phyloP scores from a whole-genome alignment of 2,888 invertebrate genomes.

The Aporophyla lueneburgensis region DNA sequence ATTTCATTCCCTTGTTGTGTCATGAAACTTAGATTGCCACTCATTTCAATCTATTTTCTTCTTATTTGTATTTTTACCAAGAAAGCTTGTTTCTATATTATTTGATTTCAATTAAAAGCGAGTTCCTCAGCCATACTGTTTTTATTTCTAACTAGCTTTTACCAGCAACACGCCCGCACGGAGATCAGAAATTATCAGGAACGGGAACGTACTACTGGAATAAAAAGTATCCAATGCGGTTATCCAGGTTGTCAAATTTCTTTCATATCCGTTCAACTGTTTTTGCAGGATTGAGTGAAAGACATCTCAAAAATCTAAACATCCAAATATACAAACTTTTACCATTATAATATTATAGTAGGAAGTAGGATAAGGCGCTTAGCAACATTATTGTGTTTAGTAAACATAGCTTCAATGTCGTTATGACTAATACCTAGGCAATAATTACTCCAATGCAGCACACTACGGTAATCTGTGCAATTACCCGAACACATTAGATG shows the following conservation, averaged over 20 bases:
- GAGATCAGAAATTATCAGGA: too few species aligned
- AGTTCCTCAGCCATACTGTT: neutral
- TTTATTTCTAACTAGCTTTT: neutral
- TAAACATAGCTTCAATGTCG: neutral
- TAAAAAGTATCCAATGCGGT: too few species aligned
- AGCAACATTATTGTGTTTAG: neutral
- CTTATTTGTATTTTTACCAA: neutral
- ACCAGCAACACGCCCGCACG: too few species aligned
- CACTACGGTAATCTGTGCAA: constrained; percentile 21
- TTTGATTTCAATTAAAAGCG: neutral
- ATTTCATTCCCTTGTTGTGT: neutral
- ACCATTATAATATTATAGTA: too few species aligned
- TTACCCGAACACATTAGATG: constrained; percentile 23
- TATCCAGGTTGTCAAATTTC: too few species aligned
- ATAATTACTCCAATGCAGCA: constrained; percentile 14
- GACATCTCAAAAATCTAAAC: too few species aligned
- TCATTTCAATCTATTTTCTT: neutral
- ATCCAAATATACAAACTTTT: too few species aligned
- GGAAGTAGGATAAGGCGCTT: neutral
- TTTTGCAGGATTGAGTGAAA: too few species aligned
- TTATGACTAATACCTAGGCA: neutral
- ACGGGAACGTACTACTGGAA: too few species aligned
- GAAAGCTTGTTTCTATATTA: neutral
- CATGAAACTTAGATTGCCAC: neutral
- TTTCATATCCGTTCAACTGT: too few species aligned